Base-by-base conservation (phyloP, 2,797 vertebrate genomes). In the Momotus momota region DNA sequence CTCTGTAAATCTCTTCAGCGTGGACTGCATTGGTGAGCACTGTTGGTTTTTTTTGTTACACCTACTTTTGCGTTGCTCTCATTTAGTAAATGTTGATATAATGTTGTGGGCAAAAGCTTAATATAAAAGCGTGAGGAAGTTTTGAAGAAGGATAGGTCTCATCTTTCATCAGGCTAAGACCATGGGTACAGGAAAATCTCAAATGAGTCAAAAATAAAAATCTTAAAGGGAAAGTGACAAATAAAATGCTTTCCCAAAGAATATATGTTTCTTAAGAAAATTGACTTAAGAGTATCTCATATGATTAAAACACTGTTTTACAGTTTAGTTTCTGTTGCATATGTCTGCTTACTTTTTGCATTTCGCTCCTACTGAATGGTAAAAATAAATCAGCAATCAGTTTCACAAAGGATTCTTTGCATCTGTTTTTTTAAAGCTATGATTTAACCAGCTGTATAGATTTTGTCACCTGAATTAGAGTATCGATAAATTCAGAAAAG, bases 1-100 rank as follows among this genome's bases (percentile, higher is more conserved):
- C 14, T 71, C 97, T 0, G 49, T 99, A 23, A 98, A 98, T 57
- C 98, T 99, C 9, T 98, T 99, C 94, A 98, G 97, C 15, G 98
- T 99, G 60, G 98, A 98, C 97, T 99, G 98, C 96, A 96, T 98
- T 81, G 99, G 99, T 99, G 79, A 96, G 99, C 77, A 64, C 19
- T 9, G 40, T 17, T 40, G 38, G 19, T 61, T 38, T 23, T 43
- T 19, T 55, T 40, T 29, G 31, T 89, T 82, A 45, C 31, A 7
- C 38, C 40, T 3, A 2, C 31, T 86, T 66, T 49, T 27, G 7
- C 27, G 2, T 38, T 49, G 21, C 61, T 64, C 41, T 55, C 14
- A 1, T 84, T 91, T 46, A 46, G 49, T 29, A 66, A 83, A 26
- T 19, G 9, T 14, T 48, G 33, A 13, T 70, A 27, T 51, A 3